phyloP scores from a whole-genome alignment of 1,140 invertebrate species.

The Littorina saxatilis region DNA sequence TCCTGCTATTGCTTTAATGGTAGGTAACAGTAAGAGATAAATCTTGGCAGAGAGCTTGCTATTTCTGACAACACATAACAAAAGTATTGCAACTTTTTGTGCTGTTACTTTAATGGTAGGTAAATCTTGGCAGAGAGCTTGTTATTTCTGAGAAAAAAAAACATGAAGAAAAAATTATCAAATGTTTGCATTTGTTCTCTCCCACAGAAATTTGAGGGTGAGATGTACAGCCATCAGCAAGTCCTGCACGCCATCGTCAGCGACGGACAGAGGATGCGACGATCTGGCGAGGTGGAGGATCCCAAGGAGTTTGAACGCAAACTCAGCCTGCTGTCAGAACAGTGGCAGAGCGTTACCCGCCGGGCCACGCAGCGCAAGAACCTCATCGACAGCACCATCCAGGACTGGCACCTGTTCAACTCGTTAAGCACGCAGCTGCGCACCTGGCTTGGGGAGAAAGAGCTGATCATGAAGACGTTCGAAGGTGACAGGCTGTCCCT shows the following conservation, averaged over 20 bases:
- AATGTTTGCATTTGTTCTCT: not conserved
- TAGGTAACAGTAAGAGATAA: no score
- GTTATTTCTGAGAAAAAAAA: no score
- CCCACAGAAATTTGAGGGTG: constrained; percentile 68
- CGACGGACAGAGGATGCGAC: constrained; percentile 71
- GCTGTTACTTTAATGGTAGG: no score
- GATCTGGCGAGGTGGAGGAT: constrained; percentile 65
- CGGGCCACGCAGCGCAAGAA: constrained; percentile 88
- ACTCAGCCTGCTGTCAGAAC: constrained; percentile 86
- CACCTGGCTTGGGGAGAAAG: constrained; percentile 84
- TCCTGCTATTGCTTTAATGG: no score
- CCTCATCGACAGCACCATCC: constrained; percentile 82
- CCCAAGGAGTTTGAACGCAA: constrained; percentile 77
- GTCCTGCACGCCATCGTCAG: constrained; percentile 71
- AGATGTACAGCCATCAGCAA: constrained; percentile 70
- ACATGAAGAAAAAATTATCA: no score
- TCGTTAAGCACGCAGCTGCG: constrained; percentile 83
- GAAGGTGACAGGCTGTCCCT: constrained; percentile 61
- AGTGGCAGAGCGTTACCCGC: constrained; percentile 90
- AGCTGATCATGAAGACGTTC: constrained; percentile 83
- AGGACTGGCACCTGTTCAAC: constrained; percentile 89
- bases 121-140: no score
- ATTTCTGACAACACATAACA: no score
- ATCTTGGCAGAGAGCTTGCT: no score
- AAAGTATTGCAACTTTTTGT: no score